Conservation (phyloP, 2,113 vertebrate genomes). For the Leptosomus discolor region DNA sequence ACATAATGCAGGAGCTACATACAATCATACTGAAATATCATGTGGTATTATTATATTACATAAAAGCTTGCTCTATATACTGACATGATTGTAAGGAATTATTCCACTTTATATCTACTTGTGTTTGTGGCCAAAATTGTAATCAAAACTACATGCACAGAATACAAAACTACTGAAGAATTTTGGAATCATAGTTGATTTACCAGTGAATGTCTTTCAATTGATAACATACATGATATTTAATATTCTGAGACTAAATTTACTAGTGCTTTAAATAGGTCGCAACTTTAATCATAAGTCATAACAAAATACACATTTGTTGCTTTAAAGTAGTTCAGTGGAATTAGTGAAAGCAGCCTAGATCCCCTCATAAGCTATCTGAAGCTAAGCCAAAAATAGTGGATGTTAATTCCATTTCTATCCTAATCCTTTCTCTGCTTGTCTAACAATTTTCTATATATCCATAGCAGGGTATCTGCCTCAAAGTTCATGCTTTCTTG, state of each 20-base stretch:
- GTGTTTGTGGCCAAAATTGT: neutral
- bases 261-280: slow-evolving; percentile 55
- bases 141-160: neutral
- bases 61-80: neutral
- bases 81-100: neutral
- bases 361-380: slow-evolving; percentile 70
- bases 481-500: neutral
- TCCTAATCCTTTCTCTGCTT: slow-evolving; percentile 62
- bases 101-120: neutral
- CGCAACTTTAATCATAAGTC: slow-evolving; percentile 65
- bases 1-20: neutral
- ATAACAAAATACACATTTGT: slow-evolving; percentile 52
- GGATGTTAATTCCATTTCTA: slow-evolving; percentile 73
- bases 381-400: slow-evolving; percentile 75
- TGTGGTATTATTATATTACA: neutral
- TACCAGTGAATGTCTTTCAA: neutral
- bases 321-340: slow-evolving; percentile 66
- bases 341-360: slow-evolving; percentile 71
- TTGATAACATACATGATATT: neutral
- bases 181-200: neutral
- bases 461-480: neutral
- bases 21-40: neutral
- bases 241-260: neutral
- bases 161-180: neutral
- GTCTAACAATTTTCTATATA: slow-evolving; percentile 46